Conservation (phyloP, 2,113 vertebrate species). For the Microcebus murinus region DNA sequence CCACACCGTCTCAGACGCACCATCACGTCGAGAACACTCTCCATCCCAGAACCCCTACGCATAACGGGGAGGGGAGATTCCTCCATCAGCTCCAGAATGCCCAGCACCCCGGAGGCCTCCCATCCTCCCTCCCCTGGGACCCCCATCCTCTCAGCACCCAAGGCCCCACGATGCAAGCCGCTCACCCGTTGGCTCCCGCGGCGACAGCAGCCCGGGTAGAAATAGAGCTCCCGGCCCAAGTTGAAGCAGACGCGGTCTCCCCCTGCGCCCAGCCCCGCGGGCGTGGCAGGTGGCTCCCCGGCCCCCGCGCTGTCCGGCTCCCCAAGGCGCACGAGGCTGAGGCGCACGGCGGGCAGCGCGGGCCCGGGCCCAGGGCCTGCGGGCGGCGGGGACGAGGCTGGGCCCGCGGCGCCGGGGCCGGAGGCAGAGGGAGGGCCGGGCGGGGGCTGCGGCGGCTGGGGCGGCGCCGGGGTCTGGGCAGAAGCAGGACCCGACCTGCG, state of each 20-base stretch:
- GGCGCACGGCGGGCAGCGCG: conserved; percentile 92
- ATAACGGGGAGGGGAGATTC: neutral
- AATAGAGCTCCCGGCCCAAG: conserved; percentile 94
- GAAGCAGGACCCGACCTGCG: conserved; percentile 86
- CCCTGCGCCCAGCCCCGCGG: conserved; percentile 86
- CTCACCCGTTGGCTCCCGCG: conserved; percentile 80
- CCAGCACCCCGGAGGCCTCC: neutral
- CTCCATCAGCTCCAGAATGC: neutral
- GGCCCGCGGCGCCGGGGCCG: conserved; percentile 80
- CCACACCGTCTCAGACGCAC: neutral
- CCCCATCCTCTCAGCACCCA: neutral
- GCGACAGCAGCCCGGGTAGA: conserved; percentile 88
- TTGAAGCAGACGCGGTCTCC: conserved; percentile 95
- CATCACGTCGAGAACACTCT: neutral
- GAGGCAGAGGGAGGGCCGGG: conserved; percentile 85
- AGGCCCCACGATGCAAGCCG: neutral
- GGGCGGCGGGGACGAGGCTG: conserved; percentile 66
- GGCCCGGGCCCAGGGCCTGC: conserved; percentile 86
- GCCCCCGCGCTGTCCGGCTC: conserved; percentile 84
- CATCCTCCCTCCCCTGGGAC: neutral
- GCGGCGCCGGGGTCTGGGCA: conserved; percentile 84
- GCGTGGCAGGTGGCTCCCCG: conserved; percentile 74
- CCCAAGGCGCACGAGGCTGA: conserved; percentile 93
- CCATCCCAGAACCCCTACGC: neutral
- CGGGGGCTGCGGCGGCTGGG: conserved; percentile 79